These are phyloP conservation scores for Poecilia wingei DNA, from an alignment of 2,797 vertebrate genomes.

Conservation along the genomic window DNA sequence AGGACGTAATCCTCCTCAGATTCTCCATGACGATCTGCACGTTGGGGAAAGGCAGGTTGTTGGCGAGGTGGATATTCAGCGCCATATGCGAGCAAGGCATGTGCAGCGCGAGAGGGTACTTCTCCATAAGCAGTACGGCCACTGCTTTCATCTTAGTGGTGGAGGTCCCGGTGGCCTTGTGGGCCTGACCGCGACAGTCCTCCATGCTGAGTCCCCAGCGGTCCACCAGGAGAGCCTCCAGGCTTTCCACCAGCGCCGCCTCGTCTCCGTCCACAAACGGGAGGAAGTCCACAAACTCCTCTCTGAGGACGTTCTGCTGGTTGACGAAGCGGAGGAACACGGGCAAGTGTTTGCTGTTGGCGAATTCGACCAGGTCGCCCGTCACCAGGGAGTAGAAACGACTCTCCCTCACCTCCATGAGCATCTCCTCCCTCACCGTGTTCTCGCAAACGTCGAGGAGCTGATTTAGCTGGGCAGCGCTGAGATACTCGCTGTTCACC, in stretches of 20 bases:
- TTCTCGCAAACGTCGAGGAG: constrained; percentile 93
- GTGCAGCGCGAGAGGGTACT: constrained; percentile 90
- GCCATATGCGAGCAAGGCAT: constrained; percentile 89
- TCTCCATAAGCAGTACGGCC: constrained; percentile 88
- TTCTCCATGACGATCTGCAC: constrained; percentile 88
- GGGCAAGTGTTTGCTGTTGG: constrained; percentile 85
- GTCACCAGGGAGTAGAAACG: constrained; percentile 93
- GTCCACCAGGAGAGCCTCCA: constrained; percentile 87
- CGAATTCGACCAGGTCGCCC: constrained; percentile 88
- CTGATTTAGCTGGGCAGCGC: constrained; percentile 85
- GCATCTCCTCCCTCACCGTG: constrained; percentile 89
- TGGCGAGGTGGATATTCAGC: constrained; percentile 91
- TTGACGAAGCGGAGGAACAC: constrained; percentile 92
- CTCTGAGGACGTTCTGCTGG: constrained; percentile 87
- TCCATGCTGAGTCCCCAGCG: constrained; percentile 96
- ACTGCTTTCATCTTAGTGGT: constrained; percentile 93
- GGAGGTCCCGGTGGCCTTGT: constrained; percentile 87
- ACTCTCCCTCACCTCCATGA: constrained; percentile 90
- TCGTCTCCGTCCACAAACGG: constrained; percentile 82
- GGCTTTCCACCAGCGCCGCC: constrained; percentile 84
- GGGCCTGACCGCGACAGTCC: constrained; percentile 93
- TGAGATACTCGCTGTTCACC: constrained; percentile 89
- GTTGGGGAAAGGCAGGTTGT: constrained; percentile 87
- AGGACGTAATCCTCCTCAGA: constrained; percentile 84
- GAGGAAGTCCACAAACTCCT: constrained; percentile 94